phyloP scores from a whole-genome alignment of 2,888 invertebrate species.

The Cepaea hortensis region DNA sequence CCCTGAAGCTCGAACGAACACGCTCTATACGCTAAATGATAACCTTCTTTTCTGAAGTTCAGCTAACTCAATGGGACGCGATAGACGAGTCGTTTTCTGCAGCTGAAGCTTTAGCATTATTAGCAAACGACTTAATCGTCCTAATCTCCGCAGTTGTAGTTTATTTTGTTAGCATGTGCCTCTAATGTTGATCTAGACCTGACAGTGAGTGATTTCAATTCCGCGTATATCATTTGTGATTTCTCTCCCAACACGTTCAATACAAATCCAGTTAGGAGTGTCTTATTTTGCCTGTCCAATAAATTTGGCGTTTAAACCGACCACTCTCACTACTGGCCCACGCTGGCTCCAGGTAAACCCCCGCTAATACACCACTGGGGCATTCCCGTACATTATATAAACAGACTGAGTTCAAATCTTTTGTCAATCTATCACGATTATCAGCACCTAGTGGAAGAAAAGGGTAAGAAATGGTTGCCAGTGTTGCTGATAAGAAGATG shows the following conservation, averaged over 20 bases:
- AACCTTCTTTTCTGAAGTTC: too few species aligned
- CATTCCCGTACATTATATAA: constrained; percentile 22
- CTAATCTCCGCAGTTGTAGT: too few species aligned
- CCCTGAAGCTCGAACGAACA: too few species aligned
- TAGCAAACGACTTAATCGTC: too few species aligned
- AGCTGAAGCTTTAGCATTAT: too few species aligned
- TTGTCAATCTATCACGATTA: constrained; percentile 37
- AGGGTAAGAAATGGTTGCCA: constrained; percentile 10
- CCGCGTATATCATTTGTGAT: neutral
- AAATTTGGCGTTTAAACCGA: neutral
- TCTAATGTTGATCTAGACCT: neutral
- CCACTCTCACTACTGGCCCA: neutral
- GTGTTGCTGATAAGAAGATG: constrained; percentile 28
- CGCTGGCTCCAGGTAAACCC: constrained; percentile 5
- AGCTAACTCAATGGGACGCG: too few species aligned
- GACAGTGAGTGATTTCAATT: neutral
- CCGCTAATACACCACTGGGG: constrained; percentile 16
- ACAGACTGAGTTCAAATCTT: constrained; percentile 38
- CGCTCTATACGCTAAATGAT: too few species aligned
- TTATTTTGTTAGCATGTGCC: neutral
- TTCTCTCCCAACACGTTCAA: constrained; percentile 10
- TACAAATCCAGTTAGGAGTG: constrained; percentile 8
- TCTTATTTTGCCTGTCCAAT: constrained; percentile 19
- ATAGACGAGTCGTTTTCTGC: too few species aligned
- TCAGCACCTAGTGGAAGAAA: constrained; percentile 20